Evolutionary conservation across 2,113 vertebrate genomes (phyloP), one percentile per base, ranked within the genome.

Genomic region (Nannospalax galili): DNA sequence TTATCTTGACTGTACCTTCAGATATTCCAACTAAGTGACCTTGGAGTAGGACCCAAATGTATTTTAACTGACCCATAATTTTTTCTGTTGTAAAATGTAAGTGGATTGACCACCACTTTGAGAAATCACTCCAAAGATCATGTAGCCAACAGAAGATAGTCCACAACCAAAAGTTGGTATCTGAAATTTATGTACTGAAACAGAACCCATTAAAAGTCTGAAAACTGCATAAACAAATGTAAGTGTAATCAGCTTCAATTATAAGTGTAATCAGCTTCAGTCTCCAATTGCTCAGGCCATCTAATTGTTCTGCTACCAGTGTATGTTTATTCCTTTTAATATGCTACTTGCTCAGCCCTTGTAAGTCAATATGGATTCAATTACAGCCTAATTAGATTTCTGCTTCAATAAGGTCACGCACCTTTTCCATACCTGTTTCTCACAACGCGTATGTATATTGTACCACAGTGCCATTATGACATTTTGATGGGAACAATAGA

Each of bases 171-270:
- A 26, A 37, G 69, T 92, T 82, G 45, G 16, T 52, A 56, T 81
- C 56, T 58, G 22, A 72, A 12, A 42, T 95, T 82, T 84, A 10
- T 22, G 7, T 45, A 92, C 48, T 81, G 75, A 91, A 88, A 85
- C 42, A 90, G 17, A 77, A 2, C 58, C 32, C 70, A 28, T 42
- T 96, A 67, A 89, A 95, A 89, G 45, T 90, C 79, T 77, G 52
- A 95, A 88, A 84, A 28, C 15, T 45, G 58, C 74, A 60, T 65
- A 65, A 92, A 62, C 48, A 32, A 86, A 48, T 56, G 65, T 52
- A 92, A 94, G 75, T 92, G 19, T 75, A 84, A 90, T 37, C 56
- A 72, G 48, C 86, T 70, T 90, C n/a, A 77, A n/a, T n/a, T n/a
- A n/a, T 52, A 92, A 94, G 75, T 92, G 19, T 75, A 84, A 90